A percentile compares a stretch with the other conserved stretches of the same genome.
phyloP scores from a whole-genome alignment of 2,797 vertebrate species.

The Pseudochirops corinnae region DNA sequence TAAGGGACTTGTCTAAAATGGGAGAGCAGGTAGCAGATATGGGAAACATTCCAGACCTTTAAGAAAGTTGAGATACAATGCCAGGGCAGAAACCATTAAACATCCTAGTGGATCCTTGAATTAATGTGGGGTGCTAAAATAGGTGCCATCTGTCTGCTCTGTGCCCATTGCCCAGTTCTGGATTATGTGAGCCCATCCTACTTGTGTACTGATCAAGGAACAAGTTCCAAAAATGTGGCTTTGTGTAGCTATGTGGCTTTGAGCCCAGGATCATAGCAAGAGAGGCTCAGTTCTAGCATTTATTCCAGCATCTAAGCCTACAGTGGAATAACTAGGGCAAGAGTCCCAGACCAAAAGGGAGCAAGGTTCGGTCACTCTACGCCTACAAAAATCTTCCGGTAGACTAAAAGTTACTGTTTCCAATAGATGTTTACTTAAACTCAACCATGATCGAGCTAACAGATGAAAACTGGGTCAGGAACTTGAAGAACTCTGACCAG shows the following conservation, averaged over 20 bases:
- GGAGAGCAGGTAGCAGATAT: not conserved
- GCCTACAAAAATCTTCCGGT: not conserved
- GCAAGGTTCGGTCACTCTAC: not conserved
- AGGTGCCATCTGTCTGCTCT: not conserved
- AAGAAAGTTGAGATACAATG: not conserved
- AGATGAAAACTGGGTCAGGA: not conserved
- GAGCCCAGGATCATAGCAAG: not conserved
- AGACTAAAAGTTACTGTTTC: not conserved
- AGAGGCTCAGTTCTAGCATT: not conserved
- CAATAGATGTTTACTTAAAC: not conserved
- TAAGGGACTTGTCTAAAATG: not conserved
- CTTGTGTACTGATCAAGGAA: not conserved
- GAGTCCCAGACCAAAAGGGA: not conserved
- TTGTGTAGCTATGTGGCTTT: no score
- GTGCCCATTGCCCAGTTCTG: not conserved
- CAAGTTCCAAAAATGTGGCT: not conserved
- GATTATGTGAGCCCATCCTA: not conserved
- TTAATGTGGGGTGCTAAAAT: not conserved
- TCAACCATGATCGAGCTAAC: not conserved
- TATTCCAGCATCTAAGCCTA: not conserved
- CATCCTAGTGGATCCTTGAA: not conserved
- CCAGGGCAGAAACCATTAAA: not conserved
- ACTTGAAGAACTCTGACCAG: not conserved
- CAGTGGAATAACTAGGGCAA: not conserved
- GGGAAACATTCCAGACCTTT: not conserved